Evolutionary conservation across 2,888 invertebrate genomes (phyloP).

Genomic region (Hoplodrina blanda): DNA sequence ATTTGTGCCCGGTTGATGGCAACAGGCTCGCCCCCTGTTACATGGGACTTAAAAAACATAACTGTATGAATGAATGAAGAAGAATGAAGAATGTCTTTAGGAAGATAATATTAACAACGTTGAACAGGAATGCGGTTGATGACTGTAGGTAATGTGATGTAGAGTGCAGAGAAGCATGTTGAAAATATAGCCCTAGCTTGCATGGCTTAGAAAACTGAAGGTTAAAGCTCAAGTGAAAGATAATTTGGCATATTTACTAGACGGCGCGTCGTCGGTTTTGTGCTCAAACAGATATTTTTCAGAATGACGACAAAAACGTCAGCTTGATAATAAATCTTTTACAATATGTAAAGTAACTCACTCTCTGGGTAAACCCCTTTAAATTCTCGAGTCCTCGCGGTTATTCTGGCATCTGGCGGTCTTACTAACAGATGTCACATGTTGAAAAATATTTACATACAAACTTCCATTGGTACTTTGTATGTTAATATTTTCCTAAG

Average conservation of each 20-base stretch:
- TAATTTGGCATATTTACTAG: background rate
- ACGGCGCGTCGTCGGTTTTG: background rate
- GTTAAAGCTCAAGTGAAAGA: background rate
- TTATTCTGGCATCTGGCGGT: background rate
- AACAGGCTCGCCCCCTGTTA: too few relatives aligned
- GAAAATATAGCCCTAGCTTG: background rate
- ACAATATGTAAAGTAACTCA: slow-evolving; percentile 25
- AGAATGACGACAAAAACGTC: background rate
- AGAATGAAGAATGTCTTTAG: background rate
- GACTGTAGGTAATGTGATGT: background rate
- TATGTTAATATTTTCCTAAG: slow-evolving; percentile 12
- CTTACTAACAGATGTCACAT: slow-evolving; percentile 7
- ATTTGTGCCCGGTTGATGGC: too few relatives aligned
- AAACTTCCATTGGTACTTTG: slow-evolving; percentile 2
- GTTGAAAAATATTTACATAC: slow-evolving; percentile 28
- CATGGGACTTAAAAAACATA: too few relatives aligned
- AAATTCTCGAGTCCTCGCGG: slow-evolving; percentile 4
- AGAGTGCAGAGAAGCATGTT: background rate
- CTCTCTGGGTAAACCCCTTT: background rate
- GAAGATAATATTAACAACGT: background rate
- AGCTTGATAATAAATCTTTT: slow-evolving; percentile 18
- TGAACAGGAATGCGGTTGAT: background rate
- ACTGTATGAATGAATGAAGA: too few relatives aligned
- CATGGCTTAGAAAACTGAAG: background rate
- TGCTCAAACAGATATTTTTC: background rate